Evolutionary conservation across 1,140 invertebrate genomes (phyloP).

Genomic region (Cheumatopsyche charites): DNA sequence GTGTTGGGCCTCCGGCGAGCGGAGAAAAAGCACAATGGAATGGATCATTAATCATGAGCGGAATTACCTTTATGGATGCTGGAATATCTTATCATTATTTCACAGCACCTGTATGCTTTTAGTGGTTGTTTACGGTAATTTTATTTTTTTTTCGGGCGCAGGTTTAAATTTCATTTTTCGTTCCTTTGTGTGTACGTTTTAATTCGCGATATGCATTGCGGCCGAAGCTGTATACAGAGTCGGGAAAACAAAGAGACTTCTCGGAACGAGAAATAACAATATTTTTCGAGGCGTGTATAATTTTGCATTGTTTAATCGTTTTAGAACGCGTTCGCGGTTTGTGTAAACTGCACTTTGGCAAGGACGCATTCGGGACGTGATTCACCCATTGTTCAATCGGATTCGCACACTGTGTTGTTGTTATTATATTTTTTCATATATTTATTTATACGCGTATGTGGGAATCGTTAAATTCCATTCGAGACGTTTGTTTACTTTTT

Average conservation of each 20-base stretch:
- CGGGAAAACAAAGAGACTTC: too few species aligned
- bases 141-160: not conserved
- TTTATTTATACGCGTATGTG: not conserved
- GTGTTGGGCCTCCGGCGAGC: not conserved
- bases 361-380: not conserved
- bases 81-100: constrained; percentile 13
- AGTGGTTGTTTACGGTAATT: not conserved
- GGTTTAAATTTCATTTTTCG: not conserved
- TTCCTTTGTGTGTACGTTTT: too few species aligned
- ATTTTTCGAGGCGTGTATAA: too few species aligned
- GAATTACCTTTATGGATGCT: constrained; percentile 11
- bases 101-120: constrained; percentile 4
- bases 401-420: not conserved
- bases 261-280: too few species aligned
- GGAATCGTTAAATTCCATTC: not conserved
- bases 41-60: constrained; percentile 8
- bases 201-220: too few species aligned
- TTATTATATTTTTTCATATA: not conserved
- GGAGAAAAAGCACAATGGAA: constrained; percentile 9
- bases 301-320: too few species aligned
- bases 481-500: not conserved
- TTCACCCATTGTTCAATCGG: constrained; percentile 6
- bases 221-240: too few species aligned
- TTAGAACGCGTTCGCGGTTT: not conserved
- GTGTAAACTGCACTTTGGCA: not conserved